Evolutionary conservation across 2,113 vertebrate genomes (phyloP).

Genomic region (Clarias gariepinus): DNA sequence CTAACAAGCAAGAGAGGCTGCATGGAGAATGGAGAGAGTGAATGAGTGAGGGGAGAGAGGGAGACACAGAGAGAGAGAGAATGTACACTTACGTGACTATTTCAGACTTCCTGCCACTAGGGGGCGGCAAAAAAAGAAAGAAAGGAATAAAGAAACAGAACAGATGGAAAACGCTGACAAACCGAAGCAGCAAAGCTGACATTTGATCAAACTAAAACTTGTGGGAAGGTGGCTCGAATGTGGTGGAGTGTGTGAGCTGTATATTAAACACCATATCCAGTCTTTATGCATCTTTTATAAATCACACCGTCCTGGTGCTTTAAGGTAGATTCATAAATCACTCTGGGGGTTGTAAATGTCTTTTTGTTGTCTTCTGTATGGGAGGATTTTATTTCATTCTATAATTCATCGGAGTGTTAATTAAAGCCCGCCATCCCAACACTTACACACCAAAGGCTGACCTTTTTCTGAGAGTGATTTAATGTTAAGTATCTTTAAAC

Average conservation of each 20-base stretch:
- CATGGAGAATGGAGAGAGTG: not conserved
- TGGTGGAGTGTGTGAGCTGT: not conserved
- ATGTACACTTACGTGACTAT: constrained; percentile 68
- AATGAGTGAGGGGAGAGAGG: constrained; percentile 24
- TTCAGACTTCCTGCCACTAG: constrained; percentile 67
- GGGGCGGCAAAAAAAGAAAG: constrained; percentile 43
- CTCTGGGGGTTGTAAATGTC: not conserved
- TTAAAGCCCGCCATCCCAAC: not conserved
- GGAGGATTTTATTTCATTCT: not conserved
- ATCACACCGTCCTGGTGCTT: not conserved
- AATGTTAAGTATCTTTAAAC: too few species aligned
- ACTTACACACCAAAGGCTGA: not conserved
- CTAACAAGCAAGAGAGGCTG: not conserved
- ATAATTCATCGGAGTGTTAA: not conserved
- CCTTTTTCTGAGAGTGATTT: not conserved
- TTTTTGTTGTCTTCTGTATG: not conserved
- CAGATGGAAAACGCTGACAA: constrained; percentile 29
- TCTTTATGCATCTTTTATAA: not conserved
- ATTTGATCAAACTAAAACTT: constrained; percentile 10
- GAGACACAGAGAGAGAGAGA: constrained; percentile 10
- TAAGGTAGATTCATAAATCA: not conserved
- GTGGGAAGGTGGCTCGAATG: not conserved
- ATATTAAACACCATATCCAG: not conserved
- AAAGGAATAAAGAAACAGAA: constrained; percentile 37
- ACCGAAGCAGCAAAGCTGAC: constrained; percentile 30